phyloP scores from a whole-genome alignment of 2,888 invertebrate species.

The Erpobdella octoculata region DNA sequence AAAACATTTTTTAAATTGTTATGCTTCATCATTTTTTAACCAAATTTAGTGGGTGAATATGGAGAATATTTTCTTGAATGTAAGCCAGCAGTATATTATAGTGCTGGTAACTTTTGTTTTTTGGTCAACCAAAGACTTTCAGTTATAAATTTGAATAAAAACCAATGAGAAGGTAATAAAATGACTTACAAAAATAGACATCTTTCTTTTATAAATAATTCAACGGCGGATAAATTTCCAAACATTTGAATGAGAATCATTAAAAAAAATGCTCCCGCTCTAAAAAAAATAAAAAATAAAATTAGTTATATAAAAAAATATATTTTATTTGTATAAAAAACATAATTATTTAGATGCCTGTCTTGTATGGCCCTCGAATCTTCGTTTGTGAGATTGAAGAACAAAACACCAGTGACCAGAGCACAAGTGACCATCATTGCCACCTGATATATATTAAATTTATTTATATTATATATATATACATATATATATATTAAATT shows the following conservation, averaged over 20 bases:
- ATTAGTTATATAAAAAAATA: too few relatives aligned
- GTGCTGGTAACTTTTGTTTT: too few relatives aligned
- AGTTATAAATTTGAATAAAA: too few relatives aligned
- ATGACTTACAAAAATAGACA: conserved; percentile 50
- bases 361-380: conserved; percentile 48
- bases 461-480: neutral
- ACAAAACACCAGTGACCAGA: conserved; percentile 49
- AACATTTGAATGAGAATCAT: conserved; percentile 51
- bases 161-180: too few relatives aligned
- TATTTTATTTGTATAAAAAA: too few relatives aligned
- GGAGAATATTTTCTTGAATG: too few relatives aligned
- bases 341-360: too few relatives aligned
- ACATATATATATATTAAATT: neutral
- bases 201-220: conserved; percentile 51
- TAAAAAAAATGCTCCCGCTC: conserved; percentile 52
- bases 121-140: neutral
- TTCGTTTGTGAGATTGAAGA: conserved; percentile 44
- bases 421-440: conserved; percentile 46
- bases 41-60: too few relatives aligned
- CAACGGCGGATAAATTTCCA: conserved; percentile 50
- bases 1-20: too few relatives aligned
- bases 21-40: too few relatives aligned
- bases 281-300: too few relatives aligned
- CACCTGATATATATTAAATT: conserved; percentile 39
- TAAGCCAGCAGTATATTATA: too few relatives aligned